A percentile compares a stretch with the other conserved stretches of the same genome.
Evolutionary conservation across 2,888 invertebrate genomes (phyloP).

Genomic region (Phasia obesa): DNA sequence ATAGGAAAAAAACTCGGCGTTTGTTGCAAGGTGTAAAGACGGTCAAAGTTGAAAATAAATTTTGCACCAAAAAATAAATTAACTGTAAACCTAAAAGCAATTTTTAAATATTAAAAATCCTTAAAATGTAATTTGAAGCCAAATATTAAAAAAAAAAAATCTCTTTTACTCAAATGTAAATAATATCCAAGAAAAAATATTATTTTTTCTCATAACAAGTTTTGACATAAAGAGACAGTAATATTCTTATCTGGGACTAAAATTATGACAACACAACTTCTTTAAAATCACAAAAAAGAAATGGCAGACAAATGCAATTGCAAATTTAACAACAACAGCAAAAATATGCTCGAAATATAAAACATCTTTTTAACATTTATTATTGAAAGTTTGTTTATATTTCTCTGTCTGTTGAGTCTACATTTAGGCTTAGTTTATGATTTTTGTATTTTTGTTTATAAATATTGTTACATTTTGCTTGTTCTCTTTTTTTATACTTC

Average conservation of each 20-base stretch:
- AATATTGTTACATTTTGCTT: background rate
- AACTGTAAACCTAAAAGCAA: too few species aligned
- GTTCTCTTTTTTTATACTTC: constrained; percentile 2
- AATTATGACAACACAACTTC: constrained; percentile 26
- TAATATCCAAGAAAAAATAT: background rate
- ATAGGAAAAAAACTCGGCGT: too few species aligned
- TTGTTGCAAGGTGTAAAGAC: too few species aligned
- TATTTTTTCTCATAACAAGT: constrained; percentile 39
- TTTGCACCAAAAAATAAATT: too few species aligned
- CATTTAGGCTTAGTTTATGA: constrained; percentile 27
- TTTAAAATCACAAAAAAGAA: background rate
- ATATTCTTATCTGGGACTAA: constrained; percentile 35
- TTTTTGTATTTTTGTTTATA: background rate
- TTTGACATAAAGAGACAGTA: constrained; percentile 49
- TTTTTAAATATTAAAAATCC: too few species aligned
- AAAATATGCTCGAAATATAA: background rate
- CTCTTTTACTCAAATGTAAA: background rate
- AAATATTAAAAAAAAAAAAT: background rate
- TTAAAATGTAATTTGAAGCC: background rate
- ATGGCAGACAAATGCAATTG: constrained; percentile 11
- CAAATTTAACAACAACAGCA: background rate
- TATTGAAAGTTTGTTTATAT: constrained; percentile 10
- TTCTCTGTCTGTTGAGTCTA: constrained; percentile 20
- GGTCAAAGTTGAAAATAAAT: too few species aligned
- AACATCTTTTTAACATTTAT: constrained; percentile 17